phyloP scores from a whole-genome alignment of 2,113 vertebrate genomes.

The Etia nguti region DNA sequence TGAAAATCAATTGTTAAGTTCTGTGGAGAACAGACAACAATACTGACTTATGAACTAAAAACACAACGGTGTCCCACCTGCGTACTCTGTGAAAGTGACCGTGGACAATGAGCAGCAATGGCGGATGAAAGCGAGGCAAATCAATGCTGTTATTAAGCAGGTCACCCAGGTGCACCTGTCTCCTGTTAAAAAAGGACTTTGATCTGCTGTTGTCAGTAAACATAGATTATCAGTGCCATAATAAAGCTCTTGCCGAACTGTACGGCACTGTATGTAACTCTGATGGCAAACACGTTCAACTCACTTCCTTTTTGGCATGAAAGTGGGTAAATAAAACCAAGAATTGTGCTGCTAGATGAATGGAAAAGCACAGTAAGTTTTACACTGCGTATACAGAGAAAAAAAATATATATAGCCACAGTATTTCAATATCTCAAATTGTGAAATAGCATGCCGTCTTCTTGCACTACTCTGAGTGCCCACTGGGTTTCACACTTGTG shows the following conservation, averaged over 20 bases:
- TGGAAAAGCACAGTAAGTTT: not conserved
- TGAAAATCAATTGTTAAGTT: constrained; percentile 36
- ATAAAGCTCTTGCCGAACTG: not conserved
- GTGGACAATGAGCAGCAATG: not conserved
- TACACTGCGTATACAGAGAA: not conserved
- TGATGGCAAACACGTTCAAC: not conserved
- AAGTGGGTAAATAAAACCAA: not conserved
- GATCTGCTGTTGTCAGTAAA: not conserved
- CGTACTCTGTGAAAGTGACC: not conserved
- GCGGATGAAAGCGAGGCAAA: not conserved
- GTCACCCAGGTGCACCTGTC: not conserved
- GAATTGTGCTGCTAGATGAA: not conserved
- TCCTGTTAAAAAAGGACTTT: not conserved
- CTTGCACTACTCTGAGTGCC: constrained; percentile 21
- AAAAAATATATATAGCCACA: not conserved
- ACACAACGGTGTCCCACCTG: not conserved
- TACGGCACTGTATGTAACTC: not conserved
- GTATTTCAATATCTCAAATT: not conserved
- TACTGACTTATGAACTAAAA: not conserved
- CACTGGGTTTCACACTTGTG: constrained; percentile 33
- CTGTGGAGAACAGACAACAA: not conserved
- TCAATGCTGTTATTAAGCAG: not conserved
- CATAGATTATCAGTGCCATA: not conserved
- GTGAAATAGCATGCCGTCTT: not conserved
- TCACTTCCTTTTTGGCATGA: not conserved